These are phyloP conservation scores for Meloidogyne exigua DNA, from an alignment of 1,140 invertebrate species.

Conservation along the genomic window DNA sequence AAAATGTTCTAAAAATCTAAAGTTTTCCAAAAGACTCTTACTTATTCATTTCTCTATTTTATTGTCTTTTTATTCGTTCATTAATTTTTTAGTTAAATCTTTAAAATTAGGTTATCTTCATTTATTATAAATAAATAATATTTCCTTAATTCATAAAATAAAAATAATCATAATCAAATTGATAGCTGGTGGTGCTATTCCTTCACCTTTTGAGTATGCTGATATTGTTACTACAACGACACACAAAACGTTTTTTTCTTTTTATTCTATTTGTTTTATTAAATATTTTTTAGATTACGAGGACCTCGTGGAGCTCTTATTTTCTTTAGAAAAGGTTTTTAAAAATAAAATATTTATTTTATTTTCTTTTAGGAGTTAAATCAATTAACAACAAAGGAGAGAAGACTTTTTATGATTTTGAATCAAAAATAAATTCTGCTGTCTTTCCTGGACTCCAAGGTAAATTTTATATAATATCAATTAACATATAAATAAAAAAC, in stretches of 20 bases:
- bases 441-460: constrained; percentile 89
- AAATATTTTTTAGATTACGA: constrained; percentile 68
- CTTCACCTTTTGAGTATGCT: constrained; percentile 86
- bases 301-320: constrained; percentile 72
- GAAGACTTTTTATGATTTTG: constrained; percentile 80
- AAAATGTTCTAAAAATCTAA: no score
- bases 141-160: no score
- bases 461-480: no score
- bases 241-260: constrained; percentile 29
- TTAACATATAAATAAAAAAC: no score
- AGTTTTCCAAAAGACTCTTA: no score
- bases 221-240: constrained; percentile 74
- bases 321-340: constrained; percentile 62
- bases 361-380: constrained; percentile 42
- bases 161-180: no score
- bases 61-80: no score
- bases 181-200: constrained; percentile 78
- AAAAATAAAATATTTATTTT: constrained; percentile 16
- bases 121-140: no score
- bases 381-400: constrained; percentile 71
- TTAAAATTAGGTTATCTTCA: no score
- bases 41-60: no score
- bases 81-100: no score
- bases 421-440: constrained; percentile 82
- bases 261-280: neutral